Evolutionary conservation across 1,140 invertebrate genomes (phyloP).

Genomic region (Melanaphis sacchari): DNA sequence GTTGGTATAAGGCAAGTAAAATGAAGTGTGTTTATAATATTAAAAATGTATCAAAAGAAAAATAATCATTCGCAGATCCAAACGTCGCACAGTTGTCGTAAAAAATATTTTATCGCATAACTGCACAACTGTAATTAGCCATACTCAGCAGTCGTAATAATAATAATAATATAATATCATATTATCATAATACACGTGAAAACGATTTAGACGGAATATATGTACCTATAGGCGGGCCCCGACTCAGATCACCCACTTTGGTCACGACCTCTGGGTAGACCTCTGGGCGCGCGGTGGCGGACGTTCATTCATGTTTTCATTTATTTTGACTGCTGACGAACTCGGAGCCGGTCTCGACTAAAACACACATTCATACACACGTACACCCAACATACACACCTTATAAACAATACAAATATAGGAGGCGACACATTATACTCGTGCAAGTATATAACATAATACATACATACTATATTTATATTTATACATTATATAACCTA

Average conservation of each 20-base stretch:
- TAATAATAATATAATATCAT: not conserved
- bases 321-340: not conserved
- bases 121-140: not conserved
- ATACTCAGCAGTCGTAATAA: not conserved
- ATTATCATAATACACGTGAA: not conserved
- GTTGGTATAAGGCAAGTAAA: not conserved
- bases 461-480: not conserved
- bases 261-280: slow-evolving; percentile 34
- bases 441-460: not conserved
- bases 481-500: not conserved
- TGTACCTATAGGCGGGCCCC: not conserved
- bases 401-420: not conserved
- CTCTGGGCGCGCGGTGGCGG: not conserved
- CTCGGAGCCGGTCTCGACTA: no score
- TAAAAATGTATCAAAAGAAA: not conserved
- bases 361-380: not conserved
- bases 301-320: slow-evolving; percentile 31
- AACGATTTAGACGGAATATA: not conserved
- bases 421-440: not conserved
- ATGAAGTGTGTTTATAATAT: not conserved
- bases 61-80: not conserved
- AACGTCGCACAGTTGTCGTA: not conserved
- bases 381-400: not conserved
- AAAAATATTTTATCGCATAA: not conserved
- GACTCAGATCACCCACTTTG: not conserved